Conservation (phyloP, 2,888 invertebrate species). For the Teinopalpus imperialis region DNA sequence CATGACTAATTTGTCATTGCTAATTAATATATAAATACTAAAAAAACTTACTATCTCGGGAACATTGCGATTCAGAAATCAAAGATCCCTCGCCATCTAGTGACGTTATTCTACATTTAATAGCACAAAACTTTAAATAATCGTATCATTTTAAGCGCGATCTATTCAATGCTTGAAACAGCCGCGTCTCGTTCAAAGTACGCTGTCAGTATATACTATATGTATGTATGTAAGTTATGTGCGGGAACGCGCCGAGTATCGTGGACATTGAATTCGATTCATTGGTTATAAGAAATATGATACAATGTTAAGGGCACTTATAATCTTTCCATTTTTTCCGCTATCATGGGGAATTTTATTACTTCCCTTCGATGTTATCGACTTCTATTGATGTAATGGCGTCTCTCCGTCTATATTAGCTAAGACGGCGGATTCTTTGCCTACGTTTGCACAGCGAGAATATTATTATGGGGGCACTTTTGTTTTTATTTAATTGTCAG, state of each 20-base stretch:
- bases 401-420: slow-evolving; percentile 14
- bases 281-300: slow-evolving; percentile 35
- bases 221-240: slow-evolving; percentile 28
- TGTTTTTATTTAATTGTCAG: neutral
- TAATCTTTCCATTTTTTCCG: slow-evolving; percentile 30
- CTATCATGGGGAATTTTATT: slow-evolving; percentile 35
- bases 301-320: slow-evolving; percentile 35
- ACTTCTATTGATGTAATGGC: slow-evolving; percentile 6
- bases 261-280: slow-evolving; percentile 32
- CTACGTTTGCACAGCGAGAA: neutral
- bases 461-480: neutral
- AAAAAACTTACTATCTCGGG: too few relatives aligned
- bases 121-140: too few relatives aligned
- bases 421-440: slow-evolving; percentile 14
- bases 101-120: too few relatives aligned
- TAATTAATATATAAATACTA: too few relatives aligned
- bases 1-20: too few relatives aligned
- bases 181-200: slow-evolving; percentile 16
- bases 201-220: slow-evolving; percentile 28
- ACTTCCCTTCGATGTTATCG: slow-evolving; percentile 34
- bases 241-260: slow-evolving; percentile 28
- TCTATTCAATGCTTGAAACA: too few relatives aligned
- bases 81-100: too few relatives aligned
- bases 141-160: too few relatives aligned
- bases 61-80: too few relatives aligned